Base-by-base conservation (phyloP, 2,797 vertebrate species). In the Myiotriccus ornatus region DNA sequence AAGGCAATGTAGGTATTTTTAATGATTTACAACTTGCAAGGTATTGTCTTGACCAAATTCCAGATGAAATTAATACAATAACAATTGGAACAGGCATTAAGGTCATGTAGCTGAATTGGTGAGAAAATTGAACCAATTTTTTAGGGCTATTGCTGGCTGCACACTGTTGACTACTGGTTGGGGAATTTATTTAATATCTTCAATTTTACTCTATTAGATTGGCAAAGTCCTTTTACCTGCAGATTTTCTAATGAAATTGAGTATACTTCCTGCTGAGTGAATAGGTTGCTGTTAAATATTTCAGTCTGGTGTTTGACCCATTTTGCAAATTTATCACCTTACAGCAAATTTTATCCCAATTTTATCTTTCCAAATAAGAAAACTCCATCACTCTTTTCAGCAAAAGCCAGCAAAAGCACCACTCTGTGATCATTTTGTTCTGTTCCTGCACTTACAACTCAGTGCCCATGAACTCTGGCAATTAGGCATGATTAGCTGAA, bases 401-500 rank as follows among this genome's bases (percentile, higher is more conserved):
- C 1, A 13, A 90, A 87, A 89, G 41, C 2, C 35, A 81, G 17
- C 1, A 1, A 90, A 91, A 75, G 12, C 43, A 50, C 49, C 21
- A 11, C 41, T 84, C 56, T 83, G 8, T 2, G 5, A 81, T 59
- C 21, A 71, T 30, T 9, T 3, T 77, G 37, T 79, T 90, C 79
- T 88, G 62, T 68, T 89, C 25, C 39, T 87, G 46, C 20, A 7
- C 82, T 74, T 56, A 68, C 41, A 89, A 24, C 35, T 67, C 22
- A 2, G 65, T 76, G 73, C 34, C 79, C 32, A 3, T 14, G 59
- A 80, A 37, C 71, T 63, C 59, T 79, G 60, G 41, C 60, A 86
- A 78, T 92, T 77, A 83, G 52, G 49, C 49, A 55, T 71, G 37
- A 93, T 89, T 76, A 93, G 76, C 65, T 81, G 76, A 92, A 86